These are phyloP conservation scores for Acanthosepion lycidas DNA, from an alignment of 2,888 invertebrate species.

Conservation along the genomic window DNA sequence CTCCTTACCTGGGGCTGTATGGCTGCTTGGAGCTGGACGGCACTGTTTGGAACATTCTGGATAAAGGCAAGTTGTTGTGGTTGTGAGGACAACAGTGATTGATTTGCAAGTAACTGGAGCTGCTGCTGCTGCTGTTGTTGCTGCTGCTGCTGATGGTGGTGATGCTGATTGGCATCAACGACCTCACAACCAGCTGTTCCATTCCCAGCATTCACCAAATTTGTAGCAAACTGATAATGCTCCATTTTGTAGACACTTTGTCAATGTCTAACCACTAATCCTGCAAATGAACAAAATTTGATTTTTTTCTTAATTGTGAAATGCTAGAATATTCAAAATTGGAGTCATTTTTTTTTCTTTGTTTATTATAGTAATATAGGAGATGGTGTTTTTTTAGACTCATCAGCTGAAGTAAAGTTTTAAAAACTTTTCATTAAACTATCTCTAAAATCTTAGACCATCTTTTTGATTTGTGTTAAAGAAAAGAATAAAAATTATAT, in stretches of 20 bases:
- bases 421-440: too few species aligned
- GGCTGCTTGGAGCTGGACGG: slow-evolving; percentile 44
- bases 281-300: not conserved
- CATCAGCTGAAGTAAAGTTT: too few species aligned
- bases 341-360: too few species aligned
- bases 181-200: slow-evolving; percentile 41
- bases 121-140: slow-evolving; percentile 38
- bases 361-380: too few species aligned
- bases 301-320: too few species aligned
- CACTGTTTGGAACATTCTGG: slow-evolving; percentile 41
- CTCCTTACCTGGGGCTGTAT: slow-evolving; percentile 38
- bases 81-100: slow-evolving; percentile 41
- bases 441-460: too few species aligned
- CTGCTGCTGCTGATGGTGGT: slow-evolving; percentile 1
- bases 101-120: slow-evolving; percentile 43
- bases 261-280: slow-evolving; percentile 15
- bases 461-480: too few species aligned
- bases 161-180: slow-evolving; percentile 41
- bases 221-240: slow-evolving; percentile 43
- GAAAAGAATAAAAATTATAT: too few species aligned
- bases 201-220: slow-evolving; percentile 34
- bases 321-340: too few species aligned
- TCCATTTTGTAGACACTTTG: slow-evolving; percentile 34
- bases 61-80: slow-evolving; percentile 45
- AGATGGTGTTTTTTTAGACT: too few species aligned